Conservation (phyloP, 2,888 invertebrate genomes). For the Hemicrepidius hirtus region DNA sequence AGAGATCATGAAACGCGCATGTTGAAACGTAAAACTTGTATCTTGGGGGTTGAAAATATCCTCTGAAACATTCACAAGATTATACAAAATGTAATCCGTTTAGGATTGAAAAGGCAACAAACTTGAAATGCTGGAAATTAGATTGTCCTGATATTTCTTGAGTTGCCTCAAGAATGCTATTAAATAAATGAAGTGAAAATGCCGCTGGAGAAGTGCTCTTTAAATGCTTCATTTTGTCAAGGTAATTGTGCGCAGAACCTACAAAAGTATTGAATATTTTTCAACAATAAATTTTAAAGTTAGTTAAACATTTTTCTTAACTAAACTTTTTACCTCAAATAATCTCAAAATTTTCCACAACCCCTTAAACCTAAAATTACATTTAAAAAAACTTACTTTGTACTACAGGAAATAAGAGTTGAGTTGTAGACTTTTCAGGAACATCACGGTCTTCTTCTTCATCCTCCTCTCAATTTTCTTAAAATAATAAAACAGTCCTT, state of each 20-base stretch:
- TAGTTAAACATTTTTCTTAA: no score
- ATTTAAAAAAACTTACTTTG: background rate
- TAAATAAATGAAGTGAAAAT: constrained; percentile 27
- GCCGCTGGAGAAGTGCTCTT: constrained; percentile 10
- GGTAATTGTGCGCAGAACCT: background rate
- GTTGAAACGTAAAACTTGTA: constrained; percentile 13
- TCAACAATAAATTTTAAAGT: no score
- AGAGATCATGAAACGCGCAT: constrained; percentile 21
- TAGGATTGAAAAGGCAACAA: constrained; percentile 8
- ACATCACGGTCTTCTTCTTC: constrained; percentile 1
- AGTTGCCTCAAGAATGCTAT: constrained; percentile 18
- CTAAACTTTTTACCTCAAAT: no score
- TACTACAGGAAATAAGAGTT: background rate
- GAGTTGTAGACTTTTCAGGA: background rate
- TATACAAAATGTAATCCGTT: constrained; percentile 16
- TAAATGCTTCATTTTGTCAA: constrained; percentile 14
- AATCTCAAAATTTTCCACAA: no score
- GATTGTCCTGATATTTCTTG: constrained; percentile 15
- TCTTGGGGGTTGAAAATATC: constrained; percentile 1
- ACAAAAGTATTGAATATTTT: no score
- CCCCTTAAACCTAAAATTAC: no score
- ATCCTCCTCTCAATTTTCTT: background rate
- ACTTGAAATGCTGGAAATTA: constrained; percentile 25
- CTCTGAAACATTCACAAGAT: constrained; percentile 6
- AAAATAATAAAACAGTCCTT: constrained; percentile 38